Evolutionary conservation across 2,888 invertebrate genomes (phyloP).

Genomic region (Agelastica alni): DNA sequence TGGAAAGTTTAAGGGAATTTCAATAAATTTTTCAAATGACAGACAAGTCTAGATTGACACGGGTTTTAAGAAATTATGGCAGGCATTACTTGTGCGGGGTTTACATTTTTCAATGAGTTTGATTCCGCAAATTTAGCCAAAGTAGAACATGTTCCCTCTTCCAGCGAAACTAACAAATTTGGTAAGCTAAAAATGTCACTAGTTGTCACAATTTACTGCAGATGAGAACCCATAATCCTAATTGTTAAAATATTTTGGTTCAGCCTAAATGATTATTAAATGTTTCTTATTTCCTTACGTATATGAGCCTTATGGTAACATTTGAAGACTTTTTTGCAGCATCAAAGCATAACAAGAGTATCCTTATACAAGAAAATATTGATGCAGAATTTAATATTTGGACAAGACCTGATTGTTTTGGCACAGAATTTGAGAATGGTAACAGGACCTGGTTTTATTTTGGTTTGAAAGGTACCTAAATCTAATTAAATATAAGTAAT

Average conservation of each 20-base stretch:
- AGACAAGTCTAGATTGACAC: constrained; percentile 20
- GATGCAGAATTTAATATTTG: constrained; percentile 87
- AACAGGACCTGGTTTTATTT: constrained; percentile 94
- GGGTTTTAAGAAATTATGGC: constrained; percentile 47
- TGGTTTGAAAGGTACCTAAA: constrained; percentile 65
- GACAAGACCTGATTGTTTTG: constrained; percentile 88
- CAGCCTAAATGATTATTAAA: too few species aligned
- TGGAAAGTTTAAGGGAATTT: constrained; percentile 4
- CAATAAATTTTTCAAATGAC: constrained; percentile 19
- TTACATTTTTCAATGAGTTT: constrained; percentile 84
- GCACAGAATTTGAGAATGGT: constrained; percentile 85
- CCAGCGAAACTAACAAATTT: constrained; percentile 60
- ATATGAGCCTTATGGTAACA: too few species aligned
- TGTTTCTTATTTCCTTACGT: too few species aligned
- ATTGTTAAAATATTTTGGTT: too few species aligned
- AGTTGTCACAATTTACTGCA: too few species aligned
- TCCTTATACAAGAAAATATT: constrained; percentile 57
- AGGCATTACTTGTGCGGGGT: constrained; percentile 69
- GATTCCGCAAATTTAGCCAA: constrained; percentile 87
- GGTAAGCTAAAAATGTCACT: constrained; percentile 41
- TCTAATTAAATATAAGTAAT: background rate
- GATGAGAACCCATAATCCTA: too few species aligned
- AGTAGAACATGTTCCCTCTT: constrained; percentile 72
- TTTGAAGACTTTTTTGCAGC: constrained; percentile 11
- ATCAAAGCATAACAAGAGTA: constrained; percentile 33